These are phyloP conservation scores for Pardosa pseudoannulata DNA, from an alignment of 2,888 invertebrate genomes.

Conservation along the genomic window DNA sequence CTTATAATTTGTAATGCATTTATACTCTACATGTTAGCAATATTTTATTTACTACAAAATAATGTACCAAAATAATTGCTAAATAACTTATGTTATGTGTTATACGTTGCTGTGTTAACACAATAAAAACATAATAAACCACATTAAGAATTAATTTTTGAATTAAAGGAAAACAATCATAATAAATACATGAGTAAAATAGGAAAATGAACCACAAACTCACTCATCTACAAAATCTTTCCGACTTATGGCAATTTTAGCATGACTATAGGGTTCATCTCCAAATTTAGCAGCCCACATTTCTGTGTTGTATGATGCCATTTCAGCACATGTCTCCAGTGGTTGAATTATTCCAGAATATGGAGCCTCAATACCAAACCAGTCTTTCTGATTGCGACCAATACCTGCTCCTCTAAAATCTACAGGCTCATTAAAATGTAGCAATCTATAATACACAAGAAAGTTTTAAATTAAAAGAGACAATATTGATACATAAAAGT, in stretches of 20 bases:
- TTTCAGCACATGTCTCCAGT: slow-evolving; percentile 63
- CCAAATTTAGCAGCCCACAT: slow-evolving; percentile 63
- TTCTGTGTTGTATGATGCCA: slow-evolving; percentile 61
- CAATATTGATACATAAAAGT: too few species aligned
- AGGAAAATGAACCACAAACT: neutral
- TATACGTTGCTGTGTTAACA: too few species aligned
- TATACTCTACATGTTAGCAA: too few species aligned
- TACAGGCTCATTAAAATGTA: slow-evolving; percentile 83
- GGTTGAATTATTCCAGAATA: slow-evolving; percentile 58
- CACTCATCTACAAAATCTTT: slow-evolving; percentile 70
- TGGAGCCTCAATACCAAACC: slow-evolving; percentile 52
- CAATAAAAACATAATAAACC: too few species aligned
- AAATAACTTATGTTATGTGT: too few species aligned
- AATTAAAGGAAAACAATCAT: too few species aligned
- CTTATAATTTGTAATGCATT: too few species aligned
- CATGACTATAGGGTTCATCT: slow-evolving; percentile 61
- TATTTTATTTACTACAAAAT: too few species aligned
- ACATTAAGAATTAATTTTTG: too few species aligned
- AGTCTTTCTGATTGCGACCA: slow-evolving; percentile 79
- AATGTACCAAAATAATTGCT: too few species aligned
- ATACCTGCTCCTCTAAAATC: slow-evolving; percentile 84
- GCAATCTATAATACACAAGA: slow-evolving; percentile 79
- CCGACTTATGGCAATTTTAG: slow-evolving; percentile 57
- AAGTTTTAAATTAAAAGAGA: neutral
- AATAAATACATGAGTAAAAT: too few species aligned